Percentiles rank a stretch among this genome's conserved stretches.
These are phyloP conservation scores for Malachius bipustulatus DNA, from an alignment of 2,888 invertebrate species.

Conservation along the genomic window DNA sequence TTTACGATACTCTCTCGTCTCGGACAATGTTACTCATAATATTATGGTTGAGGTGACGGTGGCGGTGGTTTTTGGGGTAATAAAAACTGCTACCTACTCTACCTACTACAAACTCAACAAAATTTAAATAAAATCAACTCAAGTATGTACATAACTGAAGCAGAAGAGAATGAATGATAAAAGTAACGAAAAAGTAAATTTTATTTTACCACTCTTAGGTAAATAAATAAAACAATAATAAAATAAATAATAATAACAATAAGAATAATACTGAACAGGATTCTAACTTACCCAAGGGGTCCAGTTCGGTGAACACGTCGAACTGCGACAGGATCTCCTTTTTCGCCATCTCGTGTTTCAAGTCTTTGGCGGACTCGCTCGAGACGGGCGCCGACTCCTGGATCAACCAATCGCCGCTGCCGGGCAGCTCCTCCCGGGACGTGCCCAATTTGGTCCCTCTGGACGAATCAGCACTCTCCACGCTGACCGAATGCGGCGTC, in stretches of 20 bases:
- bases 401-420: constrained; percentile 34
- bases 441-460: constrained; percentile 22
- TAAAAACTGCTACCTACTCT: too few species aligned
- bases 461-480: background rate
- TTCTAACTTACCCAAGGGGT: constrained; percentile 81
- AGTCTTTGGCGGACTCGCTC: constrained; percentile 25
- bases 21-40: too few species aligned
- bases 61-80: too few species aligned
- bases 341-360: constrained; percentile 32
- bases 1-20: constrained; percentile 14
- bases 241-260: too few species aligned
- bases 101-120: background rate
- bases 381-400: constrained; percentile 29
- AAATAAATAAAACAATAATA: background rate
- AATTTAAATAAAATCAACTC: background rate
- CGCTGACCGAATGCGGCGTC: constrained; percentile 30
- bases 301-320: constrained; percentile 88
- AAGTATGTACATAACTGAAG: background rate
- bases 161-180: constrained; percentile 4
- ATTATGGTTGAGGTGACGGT: too few species aligned
- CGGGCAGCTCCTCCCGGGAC: constrained; percentile 30
- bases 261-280: too few species aligned
- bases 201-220: constrained; percentile 3
- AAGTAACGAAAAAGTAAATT: constrained; percentile 5
- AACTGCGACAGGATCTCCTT: constrained; percentile 41